phyloP scores from a whole-genome alignment of 2,113 vertebrate species.

The Trachemys scripta region DNA sequence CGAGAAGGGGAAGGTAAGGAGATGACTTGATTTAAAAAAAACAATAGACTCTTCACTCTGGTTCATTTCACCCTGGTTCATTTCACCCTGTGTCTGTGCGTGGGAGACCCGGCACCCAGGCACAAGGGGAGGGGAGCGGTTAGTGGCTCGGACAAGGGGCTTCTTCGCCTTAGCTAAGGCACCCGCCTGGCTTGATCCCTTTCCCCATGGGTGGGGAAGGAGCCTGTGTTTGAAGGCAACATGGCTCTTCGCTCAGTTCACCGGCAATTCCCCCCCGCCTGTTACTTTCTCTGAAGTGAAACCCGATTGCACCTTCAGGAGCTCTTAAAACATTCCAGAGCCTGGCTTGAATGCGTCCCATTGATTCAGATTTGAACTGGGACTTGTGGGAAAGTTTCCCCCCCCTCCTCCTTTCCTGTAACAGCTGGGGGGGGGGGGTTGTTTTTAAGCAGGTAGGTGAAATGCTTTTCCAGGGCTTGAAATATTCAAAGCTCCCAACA shows the following conservation, averaged over 20 bases:
- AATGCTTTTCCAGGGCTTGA: background rate
- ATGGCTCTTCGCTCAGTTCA: too few relatives aligned
- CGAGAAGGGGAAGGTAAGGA: background rate
- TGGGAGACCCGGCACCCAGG: too few relatives aligned
- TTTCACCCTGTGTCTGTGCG: background rate
- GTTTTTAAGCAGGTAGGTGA: background rate
- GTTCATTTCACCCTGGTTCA: background rate
- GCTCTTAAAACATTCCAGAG: background rate
- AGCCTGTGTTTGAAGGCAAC: background rate
- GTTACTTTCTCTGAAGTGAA: background rate
- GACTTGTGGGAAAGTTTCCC: too few relatives aligned
- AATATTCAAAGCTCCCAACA: background rate
- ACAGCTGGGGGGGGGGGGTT: accelerated
- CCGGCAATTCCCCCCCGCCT: too few relatives aligned
- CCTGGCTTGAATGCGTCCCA: background rate
- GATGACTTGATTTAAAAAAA: too few relatives aligned
- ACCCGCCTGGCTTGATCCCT: background rate
- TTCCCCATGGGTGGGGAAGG: background rate
- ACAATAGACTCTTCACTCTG: too few relatives aligned
- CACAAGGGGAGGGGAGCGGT: accelerated
- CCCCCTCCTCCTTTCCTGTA: too few relatives aligned
- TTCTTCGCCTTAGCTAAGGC: background rate
- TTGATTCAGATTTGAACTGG: background rate
- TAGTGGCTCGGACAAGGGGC: too few relatives aligned
- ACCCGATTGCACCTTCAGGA: background rate